Evolutionary conservation across 1,140 invertebrate species (phyloP).

Genomic region (Coenobita brevimanus): DNA sequence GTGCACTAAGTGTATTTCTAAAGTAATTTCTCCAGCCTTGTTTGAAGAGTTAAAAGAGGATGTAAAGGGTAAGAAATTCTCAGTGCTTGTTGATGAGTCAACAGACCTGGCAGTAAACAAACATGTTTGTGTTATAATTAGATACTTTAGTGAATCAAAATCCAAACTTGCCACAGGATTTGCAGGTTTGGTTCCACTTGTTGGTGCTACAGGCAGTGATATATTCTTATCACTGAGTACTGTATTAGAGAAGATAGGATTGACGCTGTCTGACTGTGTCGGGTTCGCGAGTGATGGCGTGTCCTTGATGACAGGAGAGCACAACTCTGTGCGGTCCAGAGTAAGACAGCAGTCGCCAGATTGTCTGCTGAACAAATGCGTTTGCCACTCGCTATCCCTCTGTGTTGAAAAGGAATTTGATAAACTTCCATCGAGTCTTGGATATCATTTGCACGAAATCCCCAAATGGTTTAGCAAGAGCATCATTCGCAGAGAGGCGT

Average conservation of each 20-base stretch:
- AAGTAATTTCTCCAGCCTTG: conserved; percentile 19
- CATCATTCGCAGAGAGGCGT: conserved; percentile 25
- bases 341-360: conserved; percentile 36
- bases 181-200: conserved; percentile 11
- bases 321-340: conserved; percentile 32
- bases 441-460: conserved; percentile 40
- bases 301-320: conserved; percentile 16
- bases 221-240: conserved; percentile 26
- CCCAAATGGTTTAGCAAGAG: conserved; percentile 48
- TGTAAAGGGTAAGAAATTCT: conserved; percentile 26
- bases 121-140: conserved; percentile 27
- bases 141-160: conserved; percentile 31
- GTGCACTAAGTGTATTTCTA: conserved; percentile 25
- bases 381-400: conserved; percentile 43
- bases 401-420: conserved; percentile 42
- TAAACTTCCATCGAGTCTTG: conserved; percentile 33
- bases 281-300: conserved; percentile 29
- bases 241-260: conserved; percentile 19
- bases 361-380: conserved; percentile 38
- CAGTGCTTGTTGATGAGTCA: conserved; percentile 13
- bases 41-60: conserved; percentile 4
- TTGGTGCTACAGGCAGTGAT: conserved; percentile 31
- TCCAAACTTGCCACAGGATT: conserved; percentile 23
- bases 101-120: conserved; percentile 34
- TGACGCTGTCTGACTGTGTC: conserved; percentile 36